Evolutionary conservation across 1,140 invertebrate species (phyloP).

Genomic region (Brachionus plicatilis): DNA sequence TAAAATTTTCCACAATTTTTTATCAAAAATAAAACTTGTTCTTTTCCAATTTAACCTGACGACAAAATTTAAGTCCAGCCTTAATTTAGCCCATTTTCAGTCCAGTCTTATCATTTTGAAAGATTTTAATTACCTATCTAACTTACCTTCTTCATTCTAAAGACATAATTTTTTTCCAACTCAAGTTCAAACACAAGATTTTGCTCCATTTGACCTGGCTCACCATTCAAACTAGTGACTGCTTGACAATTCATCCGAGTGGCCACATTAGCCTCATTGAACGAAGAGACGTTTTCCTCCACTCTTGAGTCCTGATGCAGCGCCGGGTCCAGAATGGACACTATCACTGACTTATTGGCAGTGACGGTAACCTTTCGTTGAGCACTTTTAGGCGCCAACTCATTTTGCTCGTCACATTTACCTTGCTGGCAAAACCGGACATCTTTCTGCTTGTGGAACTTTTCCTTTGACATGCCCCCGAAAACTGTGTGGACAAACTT

Average conservation of each 20-base stretch:
- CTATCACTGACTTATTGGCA: slow-evolving; percentile 20
- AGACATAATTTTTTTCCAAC: slow-evolving; percentile 46
- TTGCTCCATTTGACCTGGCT: not conserved
- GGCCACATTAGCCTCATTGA: not conserved
- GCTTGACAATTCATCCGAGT: not conserved
- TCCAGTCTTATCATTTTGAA: not conserved
- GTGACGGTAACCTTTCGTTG: not conserved
- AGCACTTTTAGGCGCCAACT: not conserved
- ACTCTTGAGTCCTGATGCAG: not conserved
- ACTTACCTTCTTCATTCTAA: slow-evolving; percentile 48
- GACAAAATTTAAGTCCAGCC: not conserved
- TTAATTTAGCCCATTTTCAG: not conserved
- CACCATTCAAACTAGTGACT: not conserved
- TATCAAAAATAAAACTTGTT: too few species aligned
- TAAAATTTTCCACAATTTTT: too few species aligned
- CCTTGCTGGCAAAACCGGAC: not conserved
- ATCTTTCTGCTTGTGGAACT: slow-evolving; percentile 26
- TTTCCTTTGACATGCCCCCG: slow-evolving; percentile 19
- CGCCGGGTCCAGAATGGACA: not conserved
- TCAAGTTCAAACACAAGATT: slow-evolving; percentile 40
- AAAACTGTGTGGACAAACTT: slow-evolving; percentile 34
- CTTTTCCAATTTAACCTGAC: too few species aligned
- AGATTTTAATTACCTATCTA: not conserved
- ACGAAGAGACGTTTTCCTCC: not conserved
- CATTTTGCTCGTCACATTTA: not conserved